Base-by-base conservation (phyloP, 2,888 invertebrate species). In the Cataglyphis altisquamis region DNA sequence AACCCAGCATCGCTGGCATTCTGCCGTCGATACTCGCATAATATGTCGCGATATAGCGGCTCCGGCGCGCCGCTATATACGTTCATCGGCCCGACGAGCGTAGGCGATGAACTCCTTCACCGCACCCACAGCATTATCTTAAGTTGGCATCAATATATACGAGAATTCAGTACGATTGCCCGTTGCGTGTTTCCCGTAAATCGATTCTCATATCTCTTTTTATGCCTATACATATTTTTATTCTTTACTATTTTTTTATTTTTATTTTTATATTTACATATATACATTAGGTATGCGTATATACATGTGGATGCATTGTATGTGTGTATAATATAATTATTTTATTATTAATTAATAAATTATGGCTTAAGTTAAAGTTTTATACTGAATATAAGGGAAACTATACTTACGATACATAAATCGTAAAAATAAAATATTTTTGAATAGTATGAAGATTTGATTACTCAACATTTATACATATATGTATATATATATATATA, bases 101-200 rank as follows among this genome's bases (percentile, higher is more conserved):
- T 80, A 80, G 78, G 78, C 78, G 78, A 80, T 73, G 32, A 80
- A 80, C 78, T 80, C 60, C 74, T 80, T 60, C 32, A 73, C 78
- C 60, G 78, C 78, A 48, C 78, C 78, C 60, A 80, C 74, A 5
- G 78, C 18, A 80, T 80, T 80, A 45, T 80, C 78, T 80, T 45
- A 72, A 80, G 36, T 52, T 60, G 73, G 78, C 45, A 80, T 73
- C 32, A 45, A 72, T 45, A 72, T 70, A 78, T 41, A 57, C 73
- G 18, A 18, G 74, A 73, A 80, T 70, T 60, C 45, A 60, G n/a
- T 10, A 15, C 55, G 67, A 66, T 45, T 48, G 73, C 60, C 21
- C 60, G 25, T 80, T 60, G 32, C 45, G 32, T 21, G 41, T 72
- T 72, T 72, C 36, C 25, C 36, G 15, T 72, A 48, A 73, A 41